These are phyloP conservation scores for Stegodyphus mimosarum DNA, from an alignment of 1,140 invertebrate species.

Conservation along the genomic window DNA sequence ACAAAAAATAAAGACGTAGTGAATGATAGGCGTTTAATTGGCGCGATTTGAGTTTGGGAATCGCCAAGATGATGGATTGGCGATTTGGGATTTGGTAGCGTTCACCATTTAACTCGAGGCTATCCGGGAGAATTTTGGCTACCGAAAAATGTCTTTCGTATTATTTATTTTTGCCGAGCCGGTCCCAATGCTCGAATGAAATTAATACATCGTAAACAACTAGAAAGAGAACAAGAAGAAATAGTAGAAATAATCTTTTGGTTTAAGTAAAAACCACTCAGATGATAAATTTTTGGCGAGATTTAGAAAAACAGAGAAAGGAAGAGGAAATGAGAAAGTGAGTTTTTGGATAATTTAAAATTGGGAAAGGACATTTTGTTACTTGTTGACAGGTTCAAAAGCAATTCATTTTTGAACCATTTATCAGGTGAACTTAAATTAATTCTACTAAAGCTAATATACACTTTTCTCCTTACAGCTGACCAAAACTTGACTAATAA, in stretches of 20 bases:
- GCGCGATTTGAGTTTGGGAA: slow-evolving; percentile 56
- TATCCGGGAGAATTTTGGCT: background rate
- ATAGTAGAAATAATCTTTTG: slow-evolving; percentile 21
- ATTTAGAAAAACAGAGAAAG: background rate
- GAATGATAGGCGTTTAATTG: slow-evolving; percentile 58
- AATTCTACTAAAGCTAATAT: too few species aligned
- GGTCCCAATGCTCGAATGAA: slow-evolving; percentile 18
- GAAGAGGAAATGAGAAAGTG: background rate
- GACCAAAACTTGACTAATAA: too few species aligned
- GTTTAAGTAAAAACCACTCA: slow-evolving; percentile 20
- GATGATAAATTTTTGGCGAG: slow-evolving; percentile 3
- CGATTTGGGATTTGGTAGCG: slow-evolving; percentile 23
- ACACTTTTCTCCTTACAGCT: too few species aligned
- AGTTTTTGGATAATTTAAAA: background rate
- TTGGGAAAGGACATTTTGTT: background rate
- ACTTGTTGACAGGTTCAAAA: background rate
- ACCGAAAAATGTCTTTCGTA: background rate
- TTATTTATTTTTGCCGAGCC: slow-evolving; percentile 41
- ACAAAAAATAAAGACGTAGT: slow-evolving; percentile 15
- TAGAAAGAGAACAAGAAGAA: slow-evolving; percentile 7
- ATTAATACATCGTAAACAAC: slow-evolving; percentile 58
- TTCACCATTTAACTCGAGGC: background rate
- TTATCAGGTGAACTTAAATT: too few species aligned
- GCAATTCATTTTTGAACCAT: too few species aligned
- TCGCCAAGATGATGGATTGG: slow-evolving; percentile 57